phyloP scores from a whole-genome alignment of 2,888 invertebrate genomes.

The Hipparchia sbordonii region DNA sequence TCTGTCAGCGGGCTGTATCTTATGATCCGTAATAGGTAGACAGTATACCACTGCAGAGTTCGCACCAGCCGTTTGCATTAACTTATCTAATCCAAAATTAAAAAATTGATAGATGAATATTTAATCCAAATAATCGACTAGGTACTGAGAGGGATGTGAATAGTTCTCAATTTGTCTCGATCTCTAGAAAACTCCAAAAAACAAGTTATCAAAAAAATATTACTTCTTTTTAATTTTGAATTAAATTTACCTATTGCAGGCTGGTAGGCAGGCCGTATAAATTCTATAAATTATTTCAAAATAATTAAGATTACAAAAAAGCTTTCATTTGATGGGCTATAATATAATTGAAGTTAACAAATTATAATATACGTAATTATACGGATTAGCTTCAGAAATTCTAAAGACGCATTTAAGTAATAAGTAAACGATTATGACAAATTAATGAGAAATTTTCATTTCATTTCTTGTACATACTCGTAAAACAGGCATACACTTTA shows the following conservation, averaged over 20 bases:
- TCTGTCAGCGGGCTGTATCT: no score
- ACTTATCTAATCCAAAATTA: no score
- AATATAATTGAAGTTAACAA: constrained; percentile 10
- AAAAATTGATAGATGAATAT: no score
- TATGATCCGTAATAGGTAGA: no score
- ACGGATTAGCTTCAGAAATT: constrained; percentile 12
- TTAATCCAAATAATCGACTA: no score
- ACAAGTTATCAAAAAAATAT: no score
- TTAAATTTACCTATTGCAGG: not conserved
- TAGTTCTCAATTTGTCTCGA: no score
- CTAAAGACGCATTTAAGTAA: not conserved
- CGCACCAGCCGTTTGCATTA: no score
- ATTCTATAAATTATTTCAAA: constrained; percentile 2
- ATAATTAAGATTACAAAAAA: constrained; percentile 12
- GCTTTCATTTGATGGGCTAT: constrained; percentile 11
- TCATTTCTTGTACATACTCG: not conserved
- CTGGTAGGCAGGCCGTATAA: not conserved
- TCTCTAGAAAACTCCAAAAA: no score
- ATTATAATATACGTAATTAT: constrained; percentile 12
- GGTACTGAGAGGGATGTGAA: no score
- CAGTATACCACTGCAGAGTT: no score
- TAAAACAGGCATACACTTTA: not conserved
- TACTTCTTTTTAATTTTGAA: no score
- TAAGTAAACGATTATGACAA: constrained; percentile 3
- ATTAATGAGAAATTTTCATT: constrained; percentile 9